Conservation (phyloP, 2,888 invertebrate species). For the Heliconius sara region DNA sequence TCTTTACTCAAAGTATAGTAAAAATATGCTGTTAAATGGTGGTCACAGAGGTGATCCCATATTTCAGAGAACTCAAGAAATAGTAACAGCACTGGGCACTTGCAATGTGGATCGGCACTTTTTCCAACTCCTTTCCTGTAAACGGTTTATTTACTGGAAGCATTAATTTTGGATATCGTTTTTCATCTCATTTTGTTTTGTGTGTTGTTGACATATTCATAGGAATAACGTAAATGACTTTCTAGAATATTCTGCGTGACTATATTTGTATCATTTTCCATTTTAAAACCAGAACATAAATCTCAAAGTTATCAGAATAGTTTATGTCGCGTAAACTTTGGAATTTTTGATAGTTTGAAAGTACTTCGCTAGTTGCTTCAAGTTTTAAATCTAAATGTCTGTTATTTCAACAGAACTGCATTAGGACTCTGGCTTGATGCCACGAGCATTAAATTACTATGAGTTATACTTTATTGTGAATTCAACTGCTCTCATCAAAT, state of each 20-base stretch:
- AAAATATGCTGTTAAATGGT: too few species aligned
- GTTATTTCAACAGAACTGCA: slow-evolving; percentile 31
- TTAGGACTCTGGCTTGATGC: slow-evolving; percentile 12
- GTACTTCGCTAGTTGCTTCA: slow-evolving; percentile 30
- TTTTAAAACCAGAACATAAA: slow-evolving; percentile 43
- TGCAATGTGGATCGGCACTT: too few species aligned
- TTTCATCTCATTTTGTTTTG: neutral
- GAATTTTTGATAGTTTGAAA: slow-evolving; percentile 46
- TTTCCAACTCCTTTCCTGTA: too few species aligned
- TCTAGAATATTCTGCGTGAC: slow-evolving; percentile 20
- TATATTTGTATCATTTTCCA: slow-evolving; percentile 39
- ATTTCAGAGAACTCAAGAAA: too few species aligned
- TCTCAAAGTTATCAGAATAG: slow-evolving; percentile 49
- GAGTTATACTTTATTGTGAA: slow-evolving; percentile 7
- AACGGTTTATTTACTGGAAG: too few species aligned
- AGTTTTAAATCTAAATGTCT: slow-evolving; percentile 42
- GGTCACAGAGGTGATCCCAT: too few species aligned
- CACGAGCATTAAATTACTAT: slow-evolving; percentile 29
- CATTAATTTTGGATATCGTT: slow-evolving; percentile 3
- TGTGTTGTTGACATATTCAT: slow-evolving; percentile 26
- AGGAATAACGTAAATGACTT: slow-evolving; percentile 30
- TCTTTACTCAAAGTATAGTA: too few species aligned
- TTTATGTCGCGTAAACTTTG: slow-evolving; percentile 47
- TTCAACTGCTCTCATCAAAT: neutral
- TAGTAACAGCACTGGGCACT: too few species aligned